Evolutionary conservation across 92 coral and sea anemone genomes (phyloP).

Genomic region (Parazoanthus atlanticus): DNA sequence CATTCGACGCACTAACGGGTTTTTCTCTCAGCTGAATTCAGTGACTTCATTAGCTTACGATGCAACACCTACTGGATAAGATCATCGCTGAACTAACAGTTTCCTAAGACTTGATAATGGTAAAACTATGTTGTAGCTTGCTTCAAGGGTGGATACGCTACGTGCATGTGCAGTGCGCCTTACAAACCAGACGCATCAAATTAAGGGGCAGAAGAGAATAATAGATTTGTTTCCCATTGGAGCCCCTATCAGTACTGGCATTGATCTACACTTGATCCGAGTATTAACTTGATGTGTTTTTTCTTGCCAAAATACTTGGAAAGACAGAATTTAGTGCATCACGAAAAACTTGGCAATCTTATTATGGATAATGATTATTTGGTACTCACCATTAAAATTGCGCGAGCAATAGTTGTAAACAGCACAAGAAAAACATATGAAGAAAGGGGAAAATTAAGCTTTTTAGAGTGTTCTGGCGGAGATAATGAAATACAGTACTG

Average conservation of each 20-base stretch:
- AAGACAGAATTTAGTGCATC: background rate
- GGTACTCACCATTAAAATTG: too few species aligned
- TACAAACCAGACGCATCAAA: background rate
- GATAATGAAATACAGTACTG: too few species aligned
- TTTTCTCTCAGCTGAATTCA: background rate
- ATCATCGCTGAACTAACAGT: background rate
- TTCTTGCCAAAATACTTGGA: background rate
- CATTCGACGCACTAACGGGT: background rate
- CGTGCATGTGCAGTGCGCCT: background rate
- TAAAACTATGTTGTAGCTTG: background rate
- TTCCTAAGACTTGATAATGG: background rate
- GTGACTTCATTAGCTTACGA: slow-evolving; percentile 22
- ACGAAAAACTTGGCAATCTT: background rate
- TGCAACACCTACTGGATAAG: background rate
- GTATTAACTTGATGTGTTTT: too few species aligned
- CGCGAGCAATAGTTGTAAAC: too few species aligned
- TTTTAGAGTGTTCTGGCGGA: too few species aligned
- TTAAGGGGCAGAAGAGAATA: background rate
- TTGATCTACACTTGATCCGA: background rate
- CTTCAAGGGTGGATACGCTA: background rate
- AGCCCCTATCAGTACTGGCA: background rate
- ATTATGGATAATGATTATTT: background rate
- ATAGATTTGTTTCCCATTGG: background rate
- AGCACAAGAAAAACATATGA: too few species aligned
- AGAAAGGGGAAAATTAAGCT: too few species aligned